These are phyloP conservation scores for Ptyas mucosa DNA, from an alignment of 2,113 vertebrate genomes.

Conservation along the genomic window DNA sequence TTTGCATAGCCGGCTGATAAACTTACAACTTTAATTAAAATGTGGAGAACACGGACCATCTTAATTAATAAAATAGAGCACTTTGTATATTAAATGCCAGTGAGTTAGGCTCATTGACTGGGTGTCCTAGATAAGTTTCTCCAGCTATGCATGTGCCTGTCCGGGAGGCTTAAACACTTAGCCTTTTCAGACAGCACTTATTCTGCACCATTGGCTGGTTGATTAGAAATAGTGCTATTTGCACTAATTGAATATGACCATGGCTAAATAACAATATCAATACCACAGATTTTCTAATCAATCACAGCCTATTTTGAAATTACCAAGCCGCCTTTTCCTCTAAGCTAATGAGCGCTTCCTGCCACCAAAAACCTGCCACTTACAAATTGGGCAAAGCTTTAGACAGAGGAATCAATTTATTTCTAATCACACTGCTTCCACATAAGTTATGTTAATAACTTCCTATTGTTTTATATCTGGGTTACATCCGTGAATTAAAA, in stretches of 20 bases:
- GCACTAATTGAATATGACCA: not conserved
- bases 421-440: not conserved
- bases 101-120: not conserved
- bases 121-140: not conserved
- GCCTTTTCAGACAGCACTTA: not conserved
- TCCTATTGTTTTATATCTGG: not conserved
- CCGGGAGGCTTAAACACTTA: slow-evolving; percentile 33
- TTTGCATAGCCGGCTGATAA: not conserved
- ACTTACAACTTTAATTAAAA: slow-evolving; percentile 16
- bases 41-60: not conserved
- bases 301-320: slow-evolving; percentile 23
- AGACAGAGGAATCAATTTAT: not conserved
- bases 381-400: not conserved
- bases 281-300: slow-evolving; percentile 6
- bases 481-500: not conserved
- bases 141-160: not conserved
- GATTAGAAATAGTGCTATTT: not conserved
- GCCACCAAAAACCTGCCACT: not conserved
- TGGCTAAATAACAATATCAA: not conserved
- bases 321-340: not conserved
- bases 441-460: not conserved
- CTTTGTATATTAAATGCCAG: not conserved
- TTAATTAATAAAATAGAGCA: slow-evolving; percentile 12
- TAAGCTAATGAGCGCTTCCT: not conserved
- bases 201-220: not conserved